These are phyloP conservation scores for Prosapia bicincta DNA, from an alignment of 2,888 invertebrate species.

Conservation along the genomic window DNA sequence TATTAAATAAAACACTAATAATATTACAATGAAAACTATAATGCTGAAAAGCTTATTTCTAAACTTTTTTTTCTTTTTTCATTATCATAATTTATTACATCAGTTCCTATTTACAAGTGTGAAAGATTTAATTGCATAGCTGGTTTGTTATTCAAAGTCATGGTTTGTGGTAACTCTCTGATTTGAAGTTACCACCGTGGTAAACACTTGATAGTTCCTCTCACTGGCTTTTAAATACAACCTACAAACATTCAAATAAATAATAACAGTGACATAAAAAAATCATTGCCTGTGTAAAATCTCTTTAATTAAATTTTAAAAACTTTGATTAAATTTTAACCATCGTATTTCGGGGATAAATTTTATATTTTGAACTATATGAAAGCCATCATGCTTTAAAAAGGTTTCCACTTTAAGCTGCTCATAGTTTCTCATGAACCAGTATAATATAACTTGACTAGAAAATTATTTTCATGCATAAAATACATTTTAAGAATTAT, in stretches of 20 bases:
- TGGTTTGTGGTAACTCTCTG: not conserved
- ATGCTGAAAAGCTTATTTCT: conserved; percentile 3
- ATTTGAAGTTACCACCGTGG: not conserved
- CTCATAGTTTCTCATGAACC: too few relatives aligned
- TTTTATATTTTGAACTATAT: too few relatives aligned
- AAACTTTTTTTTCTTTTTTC: not conserved
- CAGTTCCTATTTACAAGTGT: not conserved
- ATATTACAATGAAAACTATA: conserved; percentile 20
- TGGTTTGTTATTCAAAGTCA: not conserved
- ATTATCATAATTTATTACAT: not conserved
- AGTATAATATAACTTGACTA: too few relatives aligned
- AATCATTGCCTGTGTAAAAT: not conserved
- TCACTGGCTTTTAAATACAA: too few relatives aligned
- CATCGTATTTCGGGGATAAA: too few relatives aligned
- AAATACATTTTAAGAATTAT: too few relatives aligned
- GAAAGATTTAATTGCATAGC: not conserved
- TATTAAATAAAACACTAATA: conserved; percentile 24
- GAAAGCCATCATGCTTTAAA: too few relatives aligned
- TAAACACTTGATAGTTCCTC: not conserved
- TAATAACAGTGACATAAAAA: not conserved
- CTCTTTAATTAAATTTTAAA: not conserved
- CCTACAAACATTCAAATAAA: not conserved
- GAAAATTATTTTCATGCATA: too few relatives aligned
- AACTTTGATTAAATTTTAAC: not conserved
- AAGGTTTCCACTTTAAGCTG: too few relatives aligned